Percentiles rank a stretch among this genome's conserved stretches.
Conservation (phyloP, 2,797 vertebrate species). For the Sebastes iracundus region DNA sequence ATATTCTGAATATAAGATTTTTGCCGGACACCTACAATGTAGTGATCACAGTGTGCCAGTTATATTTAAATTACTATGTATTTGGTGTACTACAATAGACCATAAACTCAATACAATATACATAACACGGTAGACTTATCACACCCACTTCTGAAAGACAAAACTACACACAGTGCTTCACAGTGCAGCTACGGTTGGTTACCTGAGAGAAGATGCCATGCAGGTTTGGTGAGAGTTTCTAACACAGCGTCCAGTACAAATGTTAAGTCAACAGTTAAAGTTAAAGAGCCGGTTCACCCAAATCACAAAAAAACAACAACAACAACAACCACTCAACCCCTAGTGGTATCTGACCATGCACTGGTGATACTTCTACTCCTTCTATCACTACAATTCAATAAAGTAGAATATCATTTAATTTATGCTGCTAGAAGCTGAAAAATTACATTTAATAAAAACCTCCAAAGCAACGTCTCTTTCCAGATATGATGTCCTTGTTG, state of each 20-base stretch:
- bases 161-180: conserved; percentile 28
- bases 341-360: neutral
- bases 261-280: conserved; percentile 54
- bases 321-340: neutral
- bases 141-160: conserved; percentile 15
- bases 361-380: neutral
- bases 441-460: neutral
- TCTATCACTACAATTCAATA: neutral
- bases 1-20: neutral
- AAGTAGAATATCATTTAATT: neutral
- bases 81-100: neutral
- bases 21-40: conserved; percentile 34
- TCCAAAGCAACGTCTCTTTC: neutral
- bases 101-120: neutral
- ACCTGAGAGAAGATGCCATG: conserved; percentile 65
- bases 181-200: conserved; percentile 36
- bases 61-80: neutral
- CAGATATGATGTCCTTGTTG: neutral
- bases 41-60: neutral
- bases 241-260: conserved; percentile 36
- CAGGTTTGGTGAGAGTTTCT: conserved; percentile 53
- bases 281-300: conserved; percentile 21
- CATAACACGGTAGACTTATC: neutral
- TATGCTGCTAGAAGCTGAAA: neutral
- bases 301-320: neutral